Evolutionary conservation across 2,797 vertebrate species (phyloP), one percentile per base, ranked within the genome.

Genomic region (Crossoptilon crossoptilon): DNA sequence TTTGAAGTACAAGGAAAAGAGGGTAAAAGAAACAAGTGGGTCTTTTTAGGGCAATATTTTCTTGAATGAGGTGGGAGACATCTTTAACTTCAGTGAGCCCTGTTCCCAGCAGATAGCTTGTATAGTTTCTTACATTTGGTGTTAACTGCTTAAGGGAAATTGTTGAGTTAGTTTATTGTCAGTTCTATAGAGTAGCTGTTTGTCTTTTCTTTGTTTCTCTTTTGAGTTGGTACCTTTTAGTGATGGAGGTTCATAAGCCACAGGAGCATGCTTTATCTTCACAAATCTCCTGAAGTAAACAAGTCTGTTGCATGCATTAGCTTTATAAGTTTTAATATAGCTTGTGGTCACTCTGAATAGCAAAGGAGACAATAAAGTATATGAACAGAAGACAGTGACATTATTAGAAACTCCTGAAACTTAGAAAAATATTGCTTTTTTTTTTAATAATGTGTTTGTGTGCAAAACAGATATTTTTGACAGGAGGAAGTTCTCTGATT

Each of bases 321-420:
- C 49, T 83, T 89, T 39, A 29, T 17, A 51, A 74, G 7, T 2
- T 39, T 78, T 78, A 75, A 5, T 8, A 68, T 24, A 62, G 19
- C 0, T 0, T 8, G 10, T 21, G 11, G 8, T 39, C 35, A 31
- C 2, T 41, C 53, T 24, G 14, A 16, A 41, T 31, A 60, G 3
- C 21, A 26, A 80, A 49, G 35, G 16, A 85, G 29, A 44, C 8
- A 15, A 29, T 31, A 29, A 73, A 64, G 10, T 51, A 21, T 10
- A 53, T 0, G 44, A 14, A 9, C 29, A 86, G 76, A 85, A 91
- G 53, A 12, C 9, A 75, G 6, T 44, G 41, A 49, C 5, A 10
- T 62, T 88, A 44, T 27, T 56, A 53, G 31, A 60, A 88, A 41
- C 7, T 58, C 31, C 60, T 53, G 10, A 85, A 77, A 55, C 10